These are phyloP conservation scores for Uromys caudimaculatus DNA, from an alignment of 2,797 vertebrate species.

Conservation along the genomic window DNA sequence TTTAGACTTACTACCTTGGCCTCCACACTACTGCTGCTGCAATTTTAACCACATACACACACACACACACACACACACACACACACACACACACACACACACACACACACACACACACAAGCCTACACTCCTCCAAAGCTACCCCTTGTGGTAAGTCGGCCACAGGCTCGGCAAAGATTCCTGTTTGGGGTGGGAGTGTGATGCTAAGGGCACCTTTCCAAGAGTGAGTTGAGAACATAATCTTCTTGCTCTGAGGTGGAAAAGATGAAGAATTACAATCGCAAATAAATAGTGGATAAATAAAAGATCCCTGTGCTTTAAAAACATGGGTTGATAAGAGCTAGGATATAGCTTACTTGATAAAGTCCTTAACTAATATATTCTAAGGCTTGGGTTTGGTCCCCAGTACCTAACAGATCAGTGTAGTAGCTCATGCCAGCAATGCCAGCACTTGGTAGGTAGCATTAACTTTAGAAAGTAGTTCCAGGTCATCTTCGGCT, in stretches of 20 bases:
- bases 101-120: background rate
- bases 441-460: background rate
- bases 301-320: background rate
- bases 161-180: background rate
- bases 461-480: background rate
- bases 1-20: constrained; percentile 9
- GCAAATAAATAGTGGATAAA: background rate
- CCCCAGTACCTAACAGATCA: background rate
- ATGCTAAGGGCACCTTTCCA: background rate
- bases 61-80: background rate
- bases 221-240: background rate
- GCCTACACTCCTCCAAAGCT: background rate
- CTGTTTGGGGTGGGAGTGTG: background rate
- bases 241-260: background rate
- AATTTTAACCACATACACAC: background rate
- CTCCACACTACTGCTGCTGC: background rate
- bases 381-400: background rate
- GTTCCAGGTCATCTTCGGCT: background rate
- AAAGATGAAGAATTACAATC: constrained; percentile 18
- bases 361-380: background rate
- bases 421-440: background rate
- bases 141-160: background rate
- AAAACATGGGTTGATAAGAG: background rate
- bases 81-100: background rate
- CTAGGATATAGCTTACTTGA: background rate